These are phyloP conservation scores for Acrocephalus kingi DNA, from an alignment of 2,113 vertebrate genomes.

Conservation along the genomic window DNA sequence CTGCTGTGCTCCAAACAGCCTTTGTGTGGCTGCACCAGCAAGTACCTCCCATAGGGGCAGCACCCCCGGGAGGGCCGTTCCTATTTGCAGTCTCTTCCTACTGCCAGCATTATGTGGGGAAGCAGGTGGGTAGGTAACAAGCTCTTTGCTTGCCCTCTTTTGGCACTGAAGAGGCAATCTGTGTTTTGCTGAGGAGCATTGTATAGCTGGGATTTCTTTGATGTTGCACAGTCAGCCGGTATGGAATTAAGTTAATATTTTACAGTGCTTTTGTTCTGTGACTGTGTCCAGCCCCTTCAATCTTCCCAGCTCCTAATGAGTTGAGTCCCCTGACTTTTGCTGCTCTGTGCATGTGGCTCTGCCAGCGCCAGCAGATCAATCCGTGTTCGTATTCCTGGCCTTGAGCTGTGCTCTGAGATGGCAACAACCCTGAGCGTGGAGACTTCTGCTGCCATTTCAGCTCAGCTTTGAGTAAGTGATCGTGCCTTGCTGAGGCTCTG, in stretches of 20 bases:
- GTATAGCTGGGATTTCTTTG: neutral
- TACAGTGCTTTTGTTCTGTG: neutral
- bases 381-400: rapidly evolving
- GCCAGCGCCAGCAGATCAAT: neutral
- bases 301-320: neutral
- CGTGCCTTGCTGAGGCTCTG: neutral
- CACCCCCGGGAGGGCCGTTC: neutral
- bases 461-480: neutral
- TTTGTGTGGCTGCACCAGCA: neutral
- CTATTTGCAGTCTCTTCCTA: neutral
- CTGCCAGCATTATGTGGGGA: neutral
- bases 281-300: neutral
- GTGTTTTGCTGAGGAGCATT: rapidly evolving
- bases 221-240: rapidly evolving
- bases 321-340: neutral
- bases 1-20: neutral
- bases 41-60: neutral
- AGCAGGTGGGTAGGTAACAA: neutral
- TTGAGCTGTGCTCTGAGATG: neutral
- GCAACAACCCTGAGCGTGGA: neutral
- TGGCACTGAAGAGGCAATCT: neutral
- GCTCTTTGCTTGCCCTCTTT: neutral
- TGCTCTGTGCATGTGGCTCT: neutral
- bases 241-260: neutral
- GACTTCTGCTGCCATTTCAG: neutral